Evolutionary conservation across 2,113 vertebrate species (phyloP).

Genomic region (Vidua chalybeata): DNA sequence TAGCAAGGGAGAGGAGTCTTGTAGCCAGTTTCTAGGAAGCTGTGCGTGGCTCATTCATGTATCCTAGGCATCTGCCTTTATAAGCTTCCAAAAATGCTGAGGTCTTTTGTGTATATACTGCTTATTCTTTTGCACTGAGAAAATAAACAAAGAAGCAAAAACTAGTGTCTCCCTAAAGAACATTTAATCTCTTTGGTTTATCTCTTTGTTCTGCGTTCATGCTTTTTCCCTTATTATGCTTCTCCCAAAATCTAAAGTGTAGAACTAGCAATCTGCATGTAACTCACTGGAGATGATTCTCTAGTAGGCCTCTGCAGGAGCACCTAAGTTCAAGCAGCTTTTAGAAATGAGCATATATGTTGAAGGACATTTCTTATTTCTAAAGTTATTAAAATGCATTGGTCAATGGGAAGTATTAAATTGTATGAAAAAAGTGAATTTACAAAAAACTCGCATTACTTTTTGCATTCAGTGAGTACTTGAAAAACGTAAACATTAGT

Average conservation of each 20-base stretch:
- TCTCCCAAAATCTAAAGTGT: rapidly evolving
- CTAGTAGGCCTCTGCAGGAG: not conserved
- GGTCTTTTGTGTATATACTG: not conserved
- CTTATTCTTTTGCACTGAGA: not conserved
- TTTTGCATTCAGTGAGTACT: not conserved
- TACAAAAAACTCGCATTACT: not conserved
- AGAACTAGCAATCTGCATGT: not conserved
- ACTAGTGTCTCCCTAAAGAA: not conserved
- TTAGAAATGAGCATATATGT: not conserved
- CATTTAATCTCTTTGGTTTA: not conserved
- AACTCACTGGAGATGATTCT: not conserved
- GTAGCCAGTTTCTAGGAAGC: not conserved
- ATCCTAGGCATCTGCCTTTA: not conserved
- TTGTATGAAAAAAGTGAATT: not conserved
- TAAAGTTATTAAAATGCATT: not conserved
- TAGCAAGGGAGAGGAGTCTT: not conserved
- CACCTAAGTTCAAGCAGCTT: not conserved
- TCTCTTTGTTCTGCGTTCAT: not conserved
- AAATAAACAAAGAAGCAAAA: not conserved
- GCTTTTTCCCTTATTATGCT: not conserved
- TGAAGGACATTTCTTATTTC: not conserved
- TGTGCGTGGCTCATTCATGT: not conserved
- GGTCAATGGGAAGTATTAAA: not conserved
- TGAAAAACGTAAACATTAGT: not conserved
- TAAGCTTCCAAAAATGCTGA: not conserved